A percentile compares a stretch with the other conserved stretches of the same genome.
These are phyloP conservation scores for Catalaphyllia jardinei DNA, from an alignment of 64 coral and sea anemone species.

Conservation along the genomic window DNA sequence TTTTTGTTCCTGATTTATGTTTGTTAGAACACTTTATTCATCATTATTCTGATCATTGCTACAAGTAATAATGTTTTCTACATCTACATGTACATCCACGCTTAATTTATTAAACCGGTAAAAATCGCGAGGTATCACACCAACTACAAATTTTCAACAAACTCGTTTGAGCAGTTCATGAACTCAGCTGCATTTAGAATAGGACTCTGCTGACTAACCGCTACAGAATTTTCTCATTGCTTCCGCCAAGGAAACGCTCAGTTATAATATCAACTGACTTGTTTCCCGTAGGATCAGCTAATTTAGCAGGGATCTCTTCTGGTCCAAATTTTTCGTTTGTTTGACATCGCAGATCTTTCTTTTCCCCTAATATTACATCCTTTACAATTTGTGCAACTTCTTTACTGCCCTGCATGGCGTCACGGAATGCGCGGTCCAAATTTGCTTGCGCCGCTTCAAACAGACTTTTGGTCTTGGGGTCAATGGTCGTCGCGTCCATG, in stretches of 20 bases:
- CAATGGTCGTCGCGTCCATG: conserved; percentile 42
- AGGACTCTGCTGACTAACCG: too few relatives aligned
- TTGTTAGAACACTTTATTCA: too few relatives aligned
- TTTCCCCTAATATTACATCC: conserved; percentile 41
- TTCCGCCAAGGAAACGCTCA: not conserved
- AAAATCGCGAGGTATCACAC: too few relatives aligned
- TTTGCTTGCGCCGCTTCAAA: not conserved
- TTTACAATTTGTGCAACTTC: conserved; percentile 62
- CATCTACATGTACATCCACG: too few relatives aligned
- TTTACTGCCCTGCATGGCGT: conserved; percentile 33
- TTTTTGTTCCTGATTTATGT: too few relatives aligned
- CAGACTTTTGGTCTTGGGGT: conserved; percentile 56
- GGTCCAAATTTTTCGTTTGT: conserved; percentile 61
- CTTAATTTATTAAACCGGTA: too few relatives aligned
- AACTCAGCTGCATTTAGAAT: not conserved
- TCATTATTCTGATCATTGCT: too few relatives aligned
- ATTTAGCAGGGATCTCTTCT: conserved; percentile 58
- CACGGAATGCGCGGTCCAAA: not conserved
- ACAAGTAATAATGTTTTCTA: too few relatives aligned
- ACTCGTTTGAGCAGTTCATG: not conserved
- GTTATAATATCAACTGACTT: conserved; percentile 2
- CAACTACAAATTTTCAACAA: too few relatives aligned
- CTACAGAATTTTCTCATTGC: not conserved
- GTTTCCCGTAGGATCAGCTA: conserved; percentile 68
- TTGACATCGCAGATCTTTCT: conserved; percentile 55